phyloP scores from a whole-genome alignment of 2,797 vertebrate species.

The Argentina silus region DNA sequence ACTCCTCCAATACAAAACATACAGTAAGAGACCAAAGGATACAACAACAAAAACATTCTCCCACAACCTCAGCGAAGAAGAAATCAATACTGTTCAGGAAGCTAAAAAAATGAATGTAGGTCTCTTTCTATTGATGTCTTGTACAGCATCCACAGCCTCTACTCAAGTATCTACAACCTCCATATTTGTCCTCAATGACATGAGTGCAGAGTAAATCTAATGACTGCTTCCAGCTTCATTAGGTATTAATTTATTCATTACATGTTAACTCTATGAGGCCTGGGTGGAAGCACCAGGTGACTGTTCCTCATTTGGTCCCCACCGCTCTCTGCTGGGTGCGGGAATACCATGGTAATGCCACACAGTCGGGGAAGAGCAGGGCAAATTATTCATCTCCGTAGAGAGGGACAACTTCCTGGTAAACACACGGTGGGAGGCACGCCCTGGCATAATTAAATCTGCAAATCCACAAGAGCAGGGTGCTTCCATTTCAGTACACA shows the following conservation, averaged over 20 bases:
- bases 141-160: not conserved
- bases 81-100: conserved; percentile 12
- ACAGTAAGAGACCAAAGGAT: not conserved
- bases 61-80: not conserved
- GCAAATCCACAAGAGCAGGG: conserved; percentile 69
- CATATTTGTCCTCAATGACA: conserved; percentile 52
- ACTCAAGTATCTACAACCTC: conserved; percentile 30
- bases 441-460: conserved; percentile 79
- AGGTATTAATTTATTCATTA: conserved; percentile 86
- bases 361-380: conserved; percentile 73
- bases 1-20: not conserved
- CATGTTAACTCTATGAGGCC: conserved; percentile 81
- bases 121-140: not conserved
- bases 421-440: conserved; percentile 73
- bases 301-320: conserved; percentile 77
- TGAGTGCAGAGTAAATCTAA: conserved; percentile 54
- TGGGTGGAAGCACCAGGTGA: conserved; percentile 76
- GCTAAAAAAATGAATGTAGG: not conserved
- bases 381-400: conserved; percentile 76
- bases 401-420: conserved; percentile 72
- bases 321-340: conserved; percentile 70
- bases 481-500: conserved; percentile 55
- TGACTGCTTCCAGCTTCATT: conserved; percentile 71
- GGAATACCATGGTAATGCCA: conserved; percentile 73
- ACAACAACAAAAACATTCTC: not conserved